Conservation (phyloP, 2,113 vertebrate genomes). For the Sakesphorus luctuosus region DNA sequence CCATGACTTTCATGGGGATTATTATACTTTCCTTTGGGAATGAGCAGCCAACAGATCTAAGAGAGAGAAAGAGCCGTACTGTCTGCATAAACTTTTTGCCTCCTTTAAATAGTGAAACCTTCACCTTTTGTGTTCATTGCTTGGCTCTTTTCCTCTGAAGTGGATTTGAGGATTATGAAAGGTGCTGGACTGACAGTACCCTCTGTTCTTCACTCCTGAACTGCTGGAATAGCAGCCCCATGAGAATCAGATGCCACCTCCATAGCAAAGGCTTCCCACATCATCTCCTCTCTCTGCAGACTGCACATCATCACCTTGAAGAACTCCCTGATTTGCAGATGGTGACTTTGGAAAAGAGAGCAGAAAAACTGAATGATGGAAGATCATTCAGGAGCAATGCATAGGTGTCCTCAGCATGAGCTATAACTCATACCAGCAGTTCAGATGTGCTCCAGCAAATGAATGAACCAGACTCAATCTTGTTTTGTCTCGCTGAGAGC, state of each 20-base stretch:
- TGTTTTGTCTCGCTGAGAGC: not conserved
- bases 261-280: not conserved
- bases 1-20: slow-evolving; percentile 50
- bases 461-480: not conserved
- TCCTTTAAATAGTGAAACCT: not conserved
- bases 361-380: fast-evolving
- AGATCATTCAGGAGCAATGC: not conserved
- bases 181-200: not conserved
- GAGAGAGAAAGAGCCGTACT: not conserved
- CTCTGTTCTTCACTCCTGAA: not conserved
- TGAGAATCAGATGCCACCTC: not conserved
- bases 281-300: not conserved
- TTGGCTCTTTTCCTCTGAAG: not conserved
- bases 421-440: not conserved
- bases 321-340: fast-evolving
- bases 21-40: not conserved
- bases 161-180: not conserved
- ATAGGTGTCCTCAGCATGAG: not conserved
- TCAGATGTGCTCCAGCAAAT: not conserved
- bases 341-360: not conserved
- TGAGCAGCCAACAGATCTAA: not conserved
- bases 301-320: not conserved
- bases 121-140: not conserved
- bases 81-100: not conserved
- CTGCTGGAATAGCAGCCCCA: not conserved